phyloP scores from a whole-genome alignment of 2,888 invertebrate genomes.

The Dryococelus australis region DNA sequence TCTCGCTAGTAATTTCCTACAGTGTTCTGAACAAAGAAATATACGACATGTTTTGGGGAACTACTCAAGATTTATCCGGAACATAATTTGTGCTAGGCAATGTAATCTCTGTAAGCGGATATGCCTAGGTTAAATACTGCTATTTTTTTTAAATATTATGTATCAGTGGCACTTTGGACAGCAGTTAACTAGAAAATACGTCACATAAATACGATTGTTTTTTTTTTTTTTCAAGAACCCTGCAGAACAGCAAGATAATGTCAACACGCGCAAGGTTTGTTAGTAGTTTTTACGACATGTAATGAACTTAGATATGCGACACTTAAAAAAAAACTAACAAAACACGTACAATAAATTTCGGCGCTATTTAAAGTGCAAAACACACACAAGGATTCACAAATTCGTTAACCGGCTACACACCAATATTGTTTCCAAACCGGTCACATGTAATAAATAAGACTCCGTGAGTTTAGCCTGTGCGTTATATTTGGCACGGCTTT shows the following conservation, averaged over 20 bases:
- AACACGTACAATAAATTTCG: background rate
- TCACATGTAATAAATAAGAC: background rate
- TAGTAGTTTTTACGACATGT: background rate
- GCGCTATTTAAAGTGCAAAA: background rate
- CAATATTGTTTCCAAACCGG: background rate
- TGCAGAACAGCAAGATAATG: background rate
- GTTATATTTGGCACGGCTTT: no score
- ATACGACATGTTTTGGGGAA: background rate
- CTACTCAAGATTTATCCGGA: background rate
- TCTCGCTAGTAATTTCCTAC: background rate
- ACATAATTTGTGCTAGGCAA: background rate
- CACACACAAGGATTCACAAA: background rate
- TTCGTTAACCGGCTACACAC: background rate
- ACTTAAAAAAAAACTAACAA: background rate
- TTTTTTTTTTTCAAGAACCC: background rate
- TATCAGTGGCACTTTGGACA: background rate
- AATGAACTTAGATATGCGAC: background rate
- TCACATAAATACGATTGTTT: background rate
- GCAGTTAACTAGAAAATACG: background rate
- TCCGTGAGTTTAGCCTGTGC: no score
- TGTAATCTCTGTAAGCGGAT: slow-evolving; percentile 7
- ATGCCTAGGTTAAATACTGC: background rate
- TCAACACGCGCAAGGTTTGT: background rate
- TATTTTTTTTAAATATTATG: background rate
- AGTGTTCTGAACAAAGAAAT: background rate